Conservation (phyloP, 2,888 invertebrate genomes). For the Dendrolimus pini region DNA sequence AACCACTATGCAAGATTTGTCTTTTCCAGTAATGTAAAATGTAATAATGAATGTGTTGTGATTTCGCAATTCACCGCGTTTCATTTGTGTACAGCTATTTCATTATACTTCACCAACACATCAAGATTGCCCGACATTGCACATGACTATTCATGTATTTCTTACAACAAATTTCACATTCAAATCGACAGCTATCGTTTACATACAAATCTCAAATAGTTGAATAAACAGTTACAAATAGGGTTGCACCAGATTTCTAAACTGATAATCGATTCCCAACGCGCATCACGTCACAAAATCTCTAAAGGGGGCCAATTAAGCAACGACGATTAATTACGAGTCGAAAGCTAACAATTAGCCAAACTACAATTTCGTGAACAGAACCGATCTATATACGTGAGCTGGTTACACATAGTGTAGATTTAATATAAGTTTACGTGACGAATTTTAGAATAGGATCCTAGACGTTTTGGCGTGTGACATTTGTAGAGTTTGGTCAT, state of each 20-base stretch:
- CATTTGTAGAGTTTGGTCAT: neutral
- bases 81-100: neutral
- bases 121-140: neutral
- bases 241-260: neutral
- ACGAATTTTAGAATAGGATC: constrained; percentile 20
- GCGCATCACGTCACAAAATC: constrained; percentile 7
- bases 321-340: constrained; percentile 41
- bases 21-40: no score
- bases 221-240: neutral
- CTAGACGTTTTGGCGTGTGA: neutral
- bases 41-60: no score
- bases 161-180: neutral
- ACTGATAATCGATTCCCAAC: neutral
- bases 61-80: neutral
- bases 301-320: constrained; percentile 22
- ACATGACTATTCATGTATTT: neutral
- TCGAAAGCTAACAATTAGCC: constrained; percentile 51
- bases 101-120: neutral
- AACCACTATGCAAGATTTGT: no score
- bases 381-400: constrained; percentile 52
- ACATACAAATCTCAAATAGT: neutral
- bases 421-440: constrained; percentile 29
- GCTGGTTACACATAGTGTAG: constrained; percentile 26
- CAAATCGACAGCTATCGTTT: neutral
- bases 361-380: constrained; percentile 36